phyloP scores from a whole-genome alignment of 2,888 invertebrate species.

The Lycocerus yunnanus region DNA sequence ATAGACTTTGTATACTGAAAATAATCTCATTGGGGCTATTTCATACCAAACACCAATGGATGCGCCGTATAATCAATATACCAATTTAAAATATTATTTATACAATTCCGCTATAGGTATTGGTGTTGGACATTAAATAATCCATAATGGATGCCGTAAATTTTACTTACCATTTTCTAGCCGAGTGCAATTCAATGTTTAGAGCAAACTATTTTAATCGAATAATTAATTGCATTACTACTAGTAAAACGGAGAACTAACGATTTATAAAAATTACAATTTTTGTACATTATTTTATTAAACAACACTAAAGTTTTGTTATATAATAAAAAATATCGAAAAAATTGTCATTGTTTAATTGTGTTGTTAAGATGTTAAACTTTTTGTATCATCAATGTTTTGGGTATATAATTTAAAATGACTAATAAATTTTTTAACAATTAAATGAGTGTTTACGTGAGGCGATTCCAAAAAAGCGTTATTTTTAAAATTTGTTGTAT shows the following conservation, averaged over 20 bases:
- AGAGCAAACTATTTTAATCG: neutral
- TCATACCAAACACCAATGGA: too few relatives aligned
- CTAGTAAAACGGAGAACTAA: neutral
- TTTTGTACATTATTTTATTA: neutral
- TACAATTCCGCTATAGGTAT: too few relatives aligned
- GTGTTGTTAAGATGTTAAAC: neutral
- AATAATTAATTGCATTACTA: too few relatives aligned
- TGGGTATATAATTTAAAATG: neutral
- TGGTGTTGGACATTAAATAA: too few relatives aligned
- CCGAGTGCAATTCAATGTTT: too few relatives aligned
- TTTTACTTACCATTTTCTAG: too few relatives aligned
- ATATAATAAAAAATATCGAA: neutral
- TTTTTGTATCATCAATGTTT: slow-evolving; percentile 1
- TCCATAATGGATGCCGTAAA: too few relatives aligned
- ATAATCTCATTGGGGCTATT: too few relatives aligned
- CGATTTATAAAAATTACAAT: neutral
- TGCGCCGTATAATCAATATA: too few relatives aligned
- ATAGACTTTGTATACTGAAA: too few relatives aligned
- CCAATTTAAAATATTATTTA: too few relatives aligned
- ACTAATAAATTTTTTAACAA: neutral
- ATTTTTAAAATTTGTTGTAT: neutral
- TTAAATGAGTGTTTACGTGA: neutral
- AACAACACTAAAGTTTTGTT: neutral
- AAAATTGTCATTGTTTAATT: neutral
- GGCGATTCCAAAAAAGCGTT: neutral